phyloP scores from a whole-genome alignment of 1,140 invertebrate species.

The Cheumatopsyche charites region DNA sequence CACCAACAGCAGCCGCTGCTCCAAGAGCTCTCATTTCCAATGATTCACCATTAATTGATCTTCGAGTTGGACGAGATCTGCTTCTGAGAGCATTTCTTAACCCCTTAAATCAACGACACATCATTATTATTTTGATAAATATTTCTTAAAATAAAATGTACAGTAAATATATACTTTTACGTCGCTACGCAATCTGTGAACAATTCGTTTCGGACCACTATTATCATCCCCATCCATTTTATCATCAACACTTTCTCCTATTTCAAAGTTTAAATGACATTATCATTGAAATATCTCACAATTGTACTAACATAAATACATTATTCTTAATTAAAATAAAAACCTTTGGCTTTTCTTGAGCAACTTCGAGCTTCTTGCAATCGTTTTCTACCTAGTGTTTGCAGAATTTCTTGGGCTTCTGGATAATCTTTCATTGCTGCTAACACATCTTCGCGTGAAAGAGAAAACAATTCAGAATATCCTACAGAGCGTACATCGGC shows the following conservation, averaged over 20 bases:
- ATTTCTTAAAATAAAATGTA: slow-evolving; percentile 9
- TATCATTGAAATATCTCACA: slow-evolving; percentile 19
- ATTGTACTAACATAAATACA: slow-evolving; percentile 29
- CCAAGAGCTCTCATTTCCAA: slow-evolving; percentile 69
- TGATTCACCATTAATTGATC: slow-evolving; percentile 64
- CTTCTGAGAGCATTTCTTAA: slow-evolving; percentile 63
- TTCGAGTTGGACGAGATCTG: slow-evolving; percentile 59
- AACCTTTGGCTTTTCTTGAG: slow-evolving; percentile 55
- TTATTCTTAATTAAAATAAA: background rate
- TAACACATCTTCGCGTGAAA: slow-evolving; percentile 93
- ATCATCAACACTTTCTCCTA: slow-evolving; percentile 72
- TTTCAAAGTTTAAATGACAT: slow-evolving; percentile 3
- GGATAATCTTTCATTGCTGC: slow-evolving; percentile 96
- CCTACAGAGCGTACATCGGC: slow-evolving; percentile 95
- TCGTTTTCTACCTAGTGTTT: slow-evolving; percentile 83
- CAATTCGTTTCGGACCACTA: slow-evolving; percentile 74
- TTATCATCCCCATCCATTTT: slow-evolving; percentile 68
- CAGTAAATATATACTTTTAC: slow-evolving; percentile 67
- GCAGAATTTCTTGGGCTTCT: slow-evolving; percentile 92
- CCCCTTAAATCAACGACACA: slow-evolving; percentile 52
- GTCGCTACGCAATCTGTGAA: slow-evolving; percentile 81
- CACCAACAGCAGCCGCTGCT: slow-evolving; percentile 52
- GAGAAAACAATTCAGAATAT: slow-evolving; percentile 93
- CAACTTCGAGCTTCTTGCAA: slow-evolving; percentile 77
- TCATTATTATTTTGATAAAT: slow-evolving; percentile 6